Base-by-base conservation (phyloP, 2,888 invertebrate species). In the Drosophila lutescens region DNA sequence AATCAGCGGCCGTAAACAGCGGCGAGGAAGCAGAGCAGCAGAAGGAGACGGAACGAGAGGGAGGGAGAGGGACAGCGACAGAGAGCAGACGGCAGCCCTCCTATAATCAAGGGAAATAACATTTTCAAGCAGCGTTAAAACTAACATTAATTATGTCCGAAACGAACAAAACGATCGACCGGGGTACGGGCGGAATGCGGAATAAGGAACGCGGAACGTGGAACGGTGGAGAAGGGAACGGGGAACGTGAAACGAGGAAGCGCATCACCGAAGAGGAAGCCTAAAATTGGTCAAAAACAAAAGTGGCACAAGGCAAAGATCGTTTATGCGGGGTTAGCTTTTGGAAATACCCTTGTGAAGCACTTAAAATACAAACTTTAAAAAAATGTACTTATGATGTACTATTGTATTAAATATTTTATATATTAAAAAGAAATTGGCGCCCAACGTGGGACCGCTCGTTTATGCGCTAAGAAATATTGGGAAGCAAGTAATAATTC, bases 61-160 rank as follows among this genome's bases (percentile, higher is more conserved):
- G 30, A 8, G 3, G 23, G 54, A 69, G 40, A 76, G 36, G 15
- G 43, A 65, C 17, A 62, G 13, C 34, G 53, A 66, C 30, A 74
- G 15, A 47, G 54, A 61, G 41, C 68, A 55, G 67, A 59, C 74
- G 76, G 67, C 60, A 80, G 86, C 80, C 86, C 76, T 79, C 85
- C 84, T 91, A 91, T 91, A 91, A 91, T 91, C 91, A 91, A 90
- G 91, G 90, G 89, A 91, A 90, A 91, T 91, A 91, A 91, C 90
- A 90, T 91, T 91, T 91, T 89, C 83, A 88, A 87, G 88, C 90
- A 91, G 91, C 91, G 91, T 91, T 91, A 91, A 91, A 91, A 91
- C 90, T 91, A 91, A 91, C 91, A 91, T 91, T 91, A 91, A 91
- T 91, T 91, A 90, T 88, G 86, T 88, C 89, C 88, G 82, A 88